phyloP scores from a whole-genome alignment of 2,888 invertebrate genomes.

The Chrysomela aeneicollis region DNA sequence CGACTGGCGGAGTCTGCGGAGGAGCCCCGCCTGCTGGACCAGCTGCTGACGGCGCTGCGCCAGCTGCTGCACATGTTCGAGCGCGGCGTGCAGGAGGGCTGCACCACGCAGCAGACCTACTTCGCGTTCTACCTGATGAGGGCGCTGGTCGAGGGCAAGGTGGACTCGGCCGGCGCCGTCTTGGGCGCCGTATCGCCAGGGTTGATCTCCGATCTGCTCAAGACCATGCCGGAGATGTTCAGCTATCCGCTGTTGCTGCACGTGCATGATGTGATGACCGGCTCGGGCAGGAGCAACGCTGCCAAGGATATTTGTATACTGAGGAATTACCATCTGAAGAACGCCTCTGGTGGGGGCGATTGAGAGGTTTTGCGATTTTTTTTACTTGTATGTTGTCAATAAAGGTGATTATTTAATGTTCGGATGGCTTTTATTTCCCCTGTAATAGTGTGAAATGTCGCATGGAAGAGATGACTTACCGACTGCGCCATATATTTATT shows the following conservation, averaged over 20 bases:
- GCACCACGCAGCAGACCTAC: constrained; percentile 82
- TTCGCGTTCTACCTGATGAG: constrained; percentile 83
- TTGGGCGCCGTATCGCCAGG: constrained; percentile 79
- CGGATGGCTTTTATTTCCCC: too few species aligned
- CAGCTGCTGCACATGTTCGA: constrained; percentile 77
- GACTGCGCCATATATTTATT: too few species aligned
- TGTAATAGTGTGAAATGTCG: too few species aligned
- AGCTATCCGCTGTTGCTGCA: constrained; percentile 76
- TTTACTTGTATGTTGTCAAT: neutral
- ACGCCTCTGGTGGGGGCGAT: constrained; percentile 30
- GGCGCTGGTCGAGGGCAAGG: constrained; percentile 77
- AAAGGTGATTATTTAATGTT: neutral
- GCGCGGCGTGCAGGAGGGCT: constrained; percentile 67
- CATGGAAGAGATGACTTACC: too few species aligned
- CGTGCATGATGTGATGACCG: constrained; percentile 80
- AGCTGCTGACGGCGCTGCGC: constrained; percentile 66
- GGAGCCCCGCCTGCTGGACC: constrained; percentile 44
- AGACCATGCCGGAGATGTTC: constrained; percentile 79
- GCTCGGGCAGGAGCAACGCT: constrained; percentile 82
- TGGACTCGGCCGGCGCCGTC: constrained; percentile 64
- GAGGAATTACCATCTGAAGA: constrained; percentile 77
- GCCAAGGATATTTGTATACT: constrained; percentile 88
- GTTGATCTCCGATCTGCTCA: constrained; percentile 81
- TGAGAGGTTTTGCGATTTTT: neutral
- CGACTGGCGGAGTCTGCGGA: constrained; percentile 47